Evolutionary conservation across 37 sponge, comb jelly and placozoan genomes (phyloP).

Genomic region (Halichondria panicea): DNA sequence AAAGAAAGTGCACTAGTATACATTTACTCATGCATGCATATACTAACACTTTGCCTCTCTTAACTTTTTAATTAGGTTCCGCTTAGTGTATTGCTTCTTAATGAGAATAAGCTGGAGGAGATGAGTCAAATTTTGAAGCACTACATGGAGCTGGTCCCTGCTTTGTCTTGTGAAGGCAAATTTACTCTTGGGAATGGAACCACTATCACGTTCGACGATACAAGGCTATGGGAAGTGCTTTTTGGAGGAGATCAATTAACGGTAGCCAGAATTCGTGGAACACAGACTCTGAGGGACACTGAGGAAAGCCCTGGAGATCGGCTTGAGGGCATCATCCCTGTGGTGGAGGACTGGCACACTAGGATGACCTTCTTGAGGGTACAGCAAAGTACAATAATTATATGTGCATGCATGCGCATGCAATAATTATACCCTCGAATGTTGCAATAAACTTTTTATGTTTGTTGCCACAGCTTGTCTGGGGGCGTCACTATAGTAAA

Average conservation of each 20-base stretch:
- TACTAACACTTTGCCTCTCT: too few relatives aligned
- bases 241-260: slow-evolving; percentile 46
- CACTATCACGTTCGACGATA: slow-evolving; percentile 1
- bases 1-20: too few relatives aligned
- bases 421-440: too few relatives aligned
- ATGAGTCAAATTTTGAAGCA: slow-evolving; percentile 17
- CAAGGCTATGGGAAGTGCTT: neutral
- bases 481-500: slow-evolving; percentile 6
- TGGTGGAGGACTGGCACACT: slow-evolving; percentile 40
- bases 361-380: slow-evolving; percentile 33
- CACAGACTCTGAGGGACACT: slow-evolving; percentile 13
- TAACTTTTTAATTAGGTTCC: too few relatives aligned
- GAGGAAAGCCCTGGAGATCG: slow-evolving; percentile 16
- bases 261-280: slow-evolving; percentile 11
- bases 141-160: slow-evolving; percentile 19
- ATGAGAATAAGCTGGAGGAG: slow-evolving; percentile 48
- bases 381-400: too few relatives aligned
- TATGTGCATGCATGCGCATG: too few relatives aligned
- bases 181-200: slow-evolving; percentile 6
- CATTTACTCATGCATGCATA: too few relatives aligned
- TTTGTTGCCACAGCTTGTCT: slow-evolving; percentile 18
- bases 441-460: neutral
- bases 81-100: slow-evolving; percentile 16
- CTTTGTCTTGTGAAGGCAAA: neutral
- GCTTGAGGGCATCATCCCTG: slow-evolving; percentile 24